These are phyloP conservation scores for Ellobius talpinus DNA, from an alignment of 2,113 vertebrate genomes.

Conservation along the genomic window DNA sequence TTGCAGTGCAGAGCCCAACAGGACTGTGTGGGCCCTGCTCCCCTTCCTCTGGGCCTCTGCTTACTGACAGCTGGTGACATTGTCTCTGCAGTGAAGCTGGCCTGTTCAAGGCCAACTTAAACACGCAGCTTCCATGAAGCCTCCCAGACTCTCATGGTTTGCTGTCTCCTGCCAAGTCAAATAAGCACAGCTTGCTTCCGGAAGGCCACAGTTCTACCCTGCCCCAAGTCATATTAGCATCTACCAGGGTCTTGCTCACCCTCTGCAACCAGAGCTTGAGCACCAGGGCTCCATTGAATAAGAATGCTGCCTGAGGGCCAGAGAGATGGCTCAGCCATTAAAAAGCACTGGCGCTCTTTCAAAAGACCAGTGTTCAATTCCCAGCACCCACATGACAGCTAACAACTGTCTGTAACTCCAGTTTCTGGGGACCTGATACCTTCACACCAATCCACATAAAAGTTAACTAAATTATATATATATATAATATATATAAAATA, in stretches of 20 bases:
- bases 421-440: too few relatives aligned
- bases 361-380: neutral
- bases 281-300: neutral
- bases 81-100: neutral
- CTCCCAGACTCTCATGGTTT: neutral
- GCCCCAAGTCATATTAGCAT: neutral
- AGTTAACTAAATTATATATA: too few relatives aligned
- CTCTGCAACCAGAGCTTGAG: neutral
- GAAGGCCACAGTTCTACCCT: neutral
- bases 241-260: neutral
- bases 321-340: neutral
- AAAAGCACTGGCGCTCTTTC: neutral
- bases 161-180: neutral
- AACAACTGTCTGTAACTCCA: neutral
- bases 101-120: neutral
- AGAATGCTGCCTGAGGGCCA: neutral
- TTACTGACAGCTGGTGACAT: neutral
- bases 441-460: too few relatives aligned
- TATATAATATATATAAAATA: too few relatives aligned
- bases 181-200: neutral
- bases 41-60: neutral
- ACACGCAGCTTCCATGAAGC: neutral
- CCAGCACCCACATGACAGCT: neutral
- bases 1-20: neutral
- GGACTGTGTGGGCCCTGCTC: accelerated